Evolutionary conservation across 2,797 vertebrate genomes (phyloP).

Genomic region (Enteromius fasciolatus): DNA sequence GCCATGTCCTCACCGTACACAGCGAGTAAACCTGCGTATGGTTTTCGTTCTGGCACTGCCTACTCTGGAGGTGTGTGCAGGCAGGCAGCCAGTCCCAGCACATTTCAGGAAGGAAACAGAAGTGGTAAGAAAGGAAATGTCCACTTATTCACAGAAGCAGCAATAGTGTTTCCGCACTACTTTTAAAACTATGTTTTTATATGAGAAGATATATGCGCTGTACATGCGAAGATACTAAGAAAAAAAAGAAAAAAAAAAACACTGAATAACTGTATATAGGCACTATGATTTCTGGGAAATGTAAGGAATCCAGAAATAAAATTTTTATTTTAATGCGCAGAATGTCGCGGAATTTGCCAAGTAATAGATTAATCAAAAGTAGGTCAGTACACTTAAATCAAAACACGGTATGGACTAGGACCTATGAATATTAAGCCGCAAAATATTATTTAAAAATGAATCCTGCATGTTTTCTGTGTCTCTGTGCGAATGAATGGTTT

Average conservation of each 20-base stretch:
- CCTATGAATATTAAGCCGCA: too few species aligned
- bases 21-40: constrained; percentile 71
- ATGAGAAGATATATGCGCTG: background rate
- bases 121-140: constrained; percentile 78
- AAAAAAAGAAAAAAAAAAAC: background rate
- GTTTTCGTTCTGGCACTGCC: constrained; percentile 75
- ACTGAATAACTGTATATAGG: background rate
- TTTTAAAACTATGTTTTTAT: background rate
- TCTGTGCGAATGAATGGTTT: too few species aligned
- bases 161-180: background rate
- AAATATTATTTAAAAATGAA: too few species aligned
- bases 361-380: background rate
- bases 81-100: constrained; percentile 82
- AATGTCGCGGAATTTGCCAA: background rate
- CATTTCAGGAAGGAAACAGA: constrained; percentile 86
- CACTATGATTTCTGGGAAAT: background rate
- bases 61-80: constrained; percentile 74
- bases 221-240: background rate
- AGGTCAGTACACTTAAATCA: background rate
- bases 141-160: background rate
- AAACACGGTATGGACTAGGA: background rate
- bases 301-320: background rate
- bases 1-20: constrained; percentile 76
- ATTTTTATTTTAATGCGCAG: fast-evolving
- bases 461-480: too few species aligned